Percentiles rank a stretch among this genome's conserved stretches.
These are phyloP conservation scores for Scomber scombrus DNA, from an alignment of 2,113 vertebrate species.

Conservation along the genomic window DNA sequence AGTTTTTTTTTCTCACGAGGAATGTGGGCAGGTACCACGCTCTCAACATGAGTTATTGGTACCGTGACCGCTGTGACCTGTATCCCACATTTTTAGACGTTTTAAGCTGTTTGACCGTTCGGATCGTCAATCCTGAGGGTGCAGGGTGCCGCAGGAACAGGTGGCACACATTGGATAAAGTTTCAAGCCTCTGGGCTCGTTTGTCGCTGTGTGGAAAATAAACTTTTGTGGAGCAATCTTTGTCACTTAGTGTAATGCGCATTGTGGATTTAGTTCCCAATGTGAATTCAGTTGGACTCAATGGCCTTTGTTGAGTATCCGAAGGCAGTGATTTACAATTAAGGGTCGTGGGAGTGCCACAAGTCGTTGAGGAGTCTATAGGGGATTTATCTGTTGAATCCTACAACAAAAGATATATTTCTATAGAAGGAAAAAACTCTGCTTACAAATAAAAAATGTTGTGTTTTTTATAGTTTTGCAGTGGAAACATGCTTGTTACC, in stretches of 20 bases:
- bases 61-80: conserved; percentile 20
- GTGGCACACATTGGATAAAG: conserved; percentile 27
- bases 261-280: conserved; percentile 41
- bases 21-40: conserved; percentile 51
- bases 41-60: conserved; percentile 24
- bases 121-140: neutral
- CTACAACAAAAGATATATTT: conserved; percentile 6
- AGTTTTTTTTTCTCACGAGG: conserved; percentile 24
- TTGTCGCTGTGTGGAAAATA: conserved; percentile 25
- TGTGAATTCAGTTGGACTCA: conserved; percentile 15
- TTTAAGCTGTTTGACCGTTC: neutral
- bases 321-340: conserved; percentile 45
- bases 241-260: conserved; percentile 31
- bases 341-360: conserved; percentile 27
- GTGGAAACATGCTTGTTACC: neutral
- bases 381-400: too few relatives aligned
- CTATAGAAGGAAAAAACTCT: neutral
- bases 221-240: conserved; percentile 41
- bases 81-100: neutral
- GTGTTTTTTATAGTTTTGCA: neutral
- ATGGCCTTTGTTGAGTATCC: conserved; percentile 28
- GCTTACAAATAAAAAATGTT: neutral
- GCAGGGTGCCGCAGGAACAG: conserved; percentile 24
- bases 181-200: conserved; percentile 42
- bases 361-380: conserved; percentile 12